Conservation (phyloP, 1,140 invertebrate genomes). For the Nebria ingens region DNA sequence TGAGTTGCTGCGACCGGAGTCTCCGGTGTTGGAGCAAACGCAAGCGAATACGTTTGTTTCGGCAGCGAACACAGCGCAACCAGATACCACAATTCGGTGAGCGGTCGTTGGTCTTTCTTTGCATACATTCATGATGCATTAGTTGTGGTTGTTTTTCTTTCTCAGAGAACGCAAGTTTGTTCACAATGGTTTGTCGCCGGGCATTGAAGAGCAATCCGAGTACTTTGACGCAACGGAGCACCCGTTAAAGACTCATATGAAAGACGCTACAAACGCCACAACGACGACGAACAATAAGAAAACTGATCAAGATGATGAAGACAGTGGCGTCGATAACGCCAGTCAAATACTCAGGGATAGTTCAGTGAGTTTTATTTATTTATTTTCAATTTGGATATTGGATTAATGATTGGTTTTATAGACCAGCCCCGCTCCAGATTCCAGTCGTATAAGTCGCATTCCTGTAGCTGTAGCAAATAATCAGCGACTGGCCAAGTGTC, state of each 20-base stretch:
- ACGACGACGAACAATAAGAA: conserved; percentile 14
- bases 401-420: neutral
- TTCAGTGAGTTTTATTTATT: conserved; percentile 25
- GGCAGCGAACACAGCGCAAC: neutral
- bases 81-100: neutral
- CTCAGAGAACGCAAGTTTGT: conserved; percentile 22
- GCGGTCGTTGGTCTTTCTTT: neutral
- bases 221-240: conserved; percentile 34
- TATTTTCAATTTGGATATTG: no score
- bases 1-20: neutral
- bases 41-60: neutral
- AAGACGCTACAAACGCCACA: conserved; percentile 27
- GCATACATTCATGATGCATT: neutral
- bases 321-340: conserved; percentile 33
- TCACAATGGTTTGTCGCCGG: conserved; percentile 31
- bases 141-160: conserved; percentile 1
- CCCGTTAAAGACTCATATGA: conserved; percentile 20
- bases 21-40: neutral
- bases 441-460: conserved; percentile 22
- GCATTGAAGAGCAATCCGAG: conserved; percentile 32
- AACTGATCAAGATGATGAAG: conserved; percentile 29
- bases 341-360: conserved; percentile 32
- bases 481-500: conserved; percentile 32
- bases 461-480: conserved; percentile 9
- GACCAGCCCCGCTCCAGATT: conserved; percentile 31